Evolutionary conservation across 1,140 invertebrate species (phyloP), one percentile per base, ranked within the genome.

Genomic region (Papilio helenus): DNA sequence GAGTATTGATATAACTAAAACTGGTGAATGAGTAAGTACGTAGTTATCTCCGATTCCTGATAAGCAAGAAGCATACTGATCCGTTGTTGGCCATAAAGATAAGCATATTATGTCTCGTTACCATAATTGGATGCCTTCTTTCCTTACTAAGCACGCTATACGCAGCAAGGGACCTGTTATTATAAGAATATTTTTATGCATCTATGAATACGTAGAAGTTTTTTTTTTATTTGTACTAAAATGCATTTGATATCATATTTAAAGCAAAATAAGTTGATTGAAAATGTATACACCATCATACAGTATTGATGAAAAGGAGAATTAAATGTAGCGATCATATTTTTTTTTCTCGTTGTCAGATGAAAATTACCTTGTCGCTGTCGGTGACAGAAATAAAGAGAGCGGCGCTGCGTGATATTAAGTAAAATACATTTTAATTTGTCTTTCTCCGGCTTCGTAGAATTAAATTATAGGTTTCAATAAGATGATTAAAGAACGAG

Each of bases 351-450:
- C 26, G 10, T 68, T 68, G 26, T 68, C 61, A 68, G 61, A 68
- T 68, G 10, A 68, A 68, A 68, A 68, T 68, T 68, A 68, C 61
- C 26, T 68, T 68, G 61, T 68, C 61, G 61, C 61, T 68, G 61
- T 29, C 61, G 26, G 61, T 68, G 61, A 68, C 61, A 26, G 61
- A 68, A 68, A 68, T 29, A 68, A 68, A 68, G 34, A 29, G 61
- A 65, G 61, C 61, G 61, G 26, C 61, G 23, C 51, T 68, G 61
- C 12, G 3, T 29, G 14, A 14, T 16, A 29, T 68, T 34, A 29
- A 29, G 34, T 68, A 26, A 7, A 68, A 68, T 68, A 68, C 23
- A 29, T 68, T 68, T 29, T 29, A 68, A 68, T 68, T 18, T 34
- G 34, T 26, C 26, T 68, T 68, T 68, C 14, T 26, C 12, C 61